Percentiles rank a stretch among this genome's conserved stretches.
Conservation (phyloP, 1,140 invertebrate genomes). For the Brachionus rubens region DNA sequence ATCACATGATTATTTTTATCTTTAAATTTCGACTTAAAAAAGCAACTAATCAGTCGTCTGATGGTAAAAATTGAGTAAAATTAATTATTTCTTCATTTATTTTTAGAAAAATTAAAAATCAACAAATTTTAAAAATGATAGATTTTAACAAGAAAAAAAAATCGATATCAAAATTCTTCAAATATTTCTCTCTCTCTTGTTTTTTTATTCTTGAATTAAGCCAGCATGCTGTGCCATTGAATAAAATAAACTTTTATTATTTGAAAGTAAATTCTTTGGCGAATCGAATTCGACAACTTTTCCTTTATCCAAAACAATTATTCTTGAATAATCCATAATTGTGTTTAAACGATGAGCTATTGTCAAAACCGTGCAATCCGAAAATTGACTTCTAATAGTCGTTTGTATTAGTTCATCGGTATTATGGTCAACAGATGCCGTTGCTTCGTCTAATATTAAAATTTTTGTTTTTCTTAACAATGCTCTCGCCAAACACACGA, state of each 20-base stretch:
- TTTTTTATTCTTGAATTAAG: not conserved
- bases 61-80: too few species aligned
- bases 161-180: not conserved
- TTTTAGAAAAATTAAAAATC: too few species aligned
- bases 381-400: conserved; percentile 58
- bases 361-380: conserved; percentile 60
- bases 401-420: conserved; percentile 61
- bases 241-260: conserved; percentile 67
- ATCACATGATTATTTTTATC: too few species aligned
- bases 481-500: conserved; percentile 65
- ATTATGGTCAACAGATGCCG: conserved; percentile 60
- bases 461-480: conserved; percentile 68
- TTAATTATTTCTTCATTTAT: too few species aligned
- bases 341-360: conserved; percentile 62
- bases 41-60: too few species aligned
- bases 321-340: conserved; percentile 61
- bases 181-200: not conserved
- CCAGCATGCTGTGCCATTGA: conserved; percentile 22
- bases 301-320: conserved; percentile 75
- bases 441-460: conserved; percentile 69
- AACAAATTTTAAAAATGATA: too few species aligned
- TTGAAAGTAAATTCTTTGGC: conserved; percentile 68
- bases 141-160: too few species aligned
- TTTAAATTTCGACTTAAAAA: too few species aligned
- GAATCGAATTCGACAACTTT: conserved; percentile 75